phyloP scores from a whole-genome alignment of 2,888 invertebrate species.

The Lasioglossum pauxillum region DNA sequence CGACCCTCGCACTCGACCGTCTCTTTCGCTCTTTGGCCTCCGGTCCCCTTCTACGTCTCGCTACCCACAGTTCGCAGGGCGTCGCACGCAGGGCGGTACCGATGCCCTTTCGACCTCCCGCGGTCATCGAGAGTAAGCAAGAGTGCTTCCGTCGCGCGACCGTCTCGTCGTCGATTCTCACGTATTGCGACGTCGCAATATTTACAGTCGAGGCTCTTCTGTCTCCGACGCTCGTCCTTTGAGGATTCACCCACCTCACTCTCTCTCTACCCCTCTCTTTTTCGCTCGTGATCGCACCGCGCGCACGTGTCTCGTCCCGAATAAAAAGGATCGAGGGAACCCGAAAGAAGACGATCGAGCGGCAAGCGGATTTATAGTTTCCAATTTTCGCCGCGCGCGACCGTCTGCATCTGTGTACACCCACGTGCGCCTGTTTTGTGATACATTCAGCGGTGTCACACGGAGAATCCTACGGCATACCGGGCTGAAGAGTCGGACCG shows the following conservation, averaged over 20 bases:
- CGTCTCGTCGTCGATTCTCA: constrained; percentile 57
- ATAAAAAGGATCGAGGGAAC: constrained; percentile 8
- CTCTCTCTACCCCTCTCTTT: not conserved
- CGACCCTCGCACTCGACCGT: constrained; percentile 32
- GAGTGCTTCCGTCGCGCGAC: constrained; percentile 60
- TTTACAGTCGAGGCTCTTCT: constrained; percentile 1
- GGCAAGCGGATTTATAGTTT: not conserved
- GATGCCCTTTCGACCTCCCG: constrained; percentile 79
- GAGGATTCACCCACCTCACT: not conserved
- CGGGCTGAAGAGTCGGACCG: not conserved
- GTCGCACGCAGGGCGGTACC: constrained; percentile 79
- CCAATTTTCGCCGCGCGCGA: constrained; percentile 20
- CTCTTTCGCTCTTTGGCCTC: constrained; percentile 44
- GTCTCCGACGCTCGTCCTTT: constrained; percentile 17
- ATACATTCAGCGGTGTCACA: constrained; percentile 30
- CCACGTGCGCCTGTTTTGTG: constrained; percentile 60
- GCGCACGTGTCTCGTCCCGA: constrained; percentile 32
- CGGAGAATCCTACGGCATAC: not conserved
- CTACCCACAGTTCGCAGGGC: constrained; percentile 67
- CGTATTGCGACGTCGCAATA: constrained; percentile 28
- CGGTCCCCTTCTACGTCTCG: constrained; percentile 47
- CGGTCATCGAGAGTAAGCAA: constrained; percentile 65
- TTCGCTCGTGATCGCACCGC: not conserved
- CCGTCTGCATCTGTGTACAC: constrained; percentile 26
- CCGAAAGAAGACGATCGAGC: constrained; percentile 22